phyloP scores from a whole-genome alignment of 2,888 invertebrate genomes.

The Leucozona laternaria region DNA sequence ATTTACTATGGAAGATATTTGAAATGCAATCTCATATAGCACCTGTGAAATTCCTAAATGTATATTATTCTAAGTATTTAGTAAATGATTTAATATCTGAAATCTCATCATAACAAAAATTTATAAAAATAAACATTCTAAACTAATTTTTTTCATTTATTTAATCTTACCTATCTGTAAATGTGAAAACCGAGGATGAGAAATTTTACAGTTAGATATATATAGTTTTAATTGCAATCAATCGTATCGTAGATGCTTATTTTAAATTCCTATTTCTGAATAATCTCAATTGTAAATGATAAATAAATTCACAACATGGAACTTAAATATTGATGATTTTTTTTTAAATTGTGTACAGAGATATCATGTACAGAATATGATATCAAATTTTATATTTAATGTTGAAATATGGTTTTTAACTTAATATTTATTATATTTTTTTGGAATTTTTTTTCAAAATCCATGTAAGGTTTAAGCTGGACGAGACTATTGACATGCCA shows the following conservation, averaged over 20 bases:
- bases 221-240: conserved; percentile 14
- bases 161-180: neutral
- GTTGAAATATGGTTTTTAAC: too few species aligned
- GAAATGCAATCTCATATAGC: neutral
- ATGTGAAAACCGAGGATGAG: neutral
- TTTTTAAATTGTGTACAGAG: too few species aligned
- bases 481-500: too few species aligned
- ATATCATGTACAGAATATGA: too few species aligned
- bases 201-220: conserved; percentile 36
- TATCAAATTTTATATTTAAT: too few species aligned
- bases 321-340: too few species aligned
- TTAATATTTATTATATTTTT: too few species aligned
- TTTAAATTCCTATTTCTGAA: neutral
- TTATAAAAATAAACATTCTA: neutral
- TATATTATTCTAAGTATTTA: neutral
- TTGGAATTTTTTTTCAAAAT: too few species aligned
- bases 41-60: neutral
- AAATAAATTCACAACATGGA: too few species aligned
- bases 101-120: neutral
- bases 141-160: neutral
- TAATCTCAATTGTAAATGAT: neutral
- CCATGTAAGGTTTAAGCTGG: too few species aligned
- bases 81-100: neutral
- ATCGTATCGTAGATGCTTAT: neutral
- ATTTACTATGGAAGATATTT: too few species aligned